Base-by-base conservation (phyloP, 2,888 invertebrate genomes). In the Caenorhabditis angaria region DNA sequence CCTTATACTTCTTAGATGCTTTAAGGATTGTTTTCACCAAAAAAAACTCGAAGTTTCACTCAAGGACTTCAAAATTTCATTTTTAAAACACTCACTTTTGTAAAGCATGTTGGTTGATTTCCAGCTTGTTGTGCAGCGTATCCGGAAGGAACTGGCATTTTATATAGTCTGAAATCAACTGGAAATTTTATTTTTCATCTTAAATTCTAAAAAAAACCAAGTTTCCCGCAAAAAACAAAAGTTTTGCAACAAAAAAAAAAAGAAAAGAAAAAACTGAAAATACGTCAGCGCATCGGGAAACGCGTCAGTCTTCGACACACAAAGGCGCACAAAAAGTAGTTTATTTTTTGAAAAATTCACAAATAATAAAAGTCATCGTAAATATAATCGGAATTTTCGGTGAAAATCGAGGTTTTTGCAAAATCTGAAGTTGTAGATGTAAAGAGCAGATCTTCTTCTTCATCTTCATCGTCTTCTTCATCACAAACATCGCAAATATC, bases 81-180 rank as follows among this genome's bases (percentile, higher is more conserved):
- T 51, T 51, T 51, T 51, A 51, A 51, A 51, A 51, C 56, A 32
- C 3, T 28, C 35, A 74, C 74, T 58, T 74, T 74, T 50, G 56
- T 55, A 29, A 74, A 61, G 53, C 74, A 74, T 2, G 69, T 58
- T 35, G 74, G 74, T 35, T 66, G 66, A 20, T 41, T 54, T 66
- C 74, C 74, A 1, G 68, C 67, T 55, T 61, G 62, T 14, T 55
- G 62, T 29, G 73, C 73, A 24, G 65, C 35, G 48, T 73, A 73
- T 60, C 73, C 73, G 32, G 73, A 62, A 48, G 73, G 73, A 18
- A 73, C 73, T 63, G 69, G 69, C 73, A 73, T 73, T 8, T 35
- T 53, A 14, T 5, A n/a, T n/a, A n/a, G 8, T 61, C 58, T 60
- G 56, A 65, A 60, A 61, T 12, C n/a, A n/a, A 18, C 3, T 14